Percentiles rank a stretch among this genome's conserved stretches.
These are phyloP conservation scores for Campoplex capitator DNA, from an alignment of 2,888 invertebrate genomes.

Conservation along the genomic window DNA sequence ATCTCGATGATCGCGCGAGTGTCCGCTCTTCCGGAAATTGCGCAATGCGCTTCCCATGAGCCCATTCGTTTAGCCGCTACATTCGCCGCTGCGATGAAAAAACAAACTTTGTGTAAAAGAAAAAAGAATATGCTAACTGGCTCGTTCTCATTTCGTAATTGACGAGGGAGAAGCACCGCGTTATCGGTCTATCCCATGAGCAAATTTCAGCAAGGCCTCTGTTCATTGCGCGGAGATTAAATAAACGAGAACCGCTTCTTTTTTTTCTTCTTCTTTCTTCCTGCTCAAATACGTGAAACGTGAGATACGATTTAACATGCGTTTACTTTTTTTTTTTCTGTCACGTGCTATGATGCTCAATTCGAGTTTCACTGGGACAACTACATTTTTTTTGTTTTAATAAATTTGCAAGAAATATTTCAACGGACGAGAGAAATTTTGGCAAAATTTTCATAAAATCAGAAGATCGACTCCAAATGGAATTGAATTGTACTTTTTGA, in stretches of 20 bases:
- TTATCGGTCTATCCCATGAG: conserved; percentile 71
- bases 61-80: conserved; percentile 3
- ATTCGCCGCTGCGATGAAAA: not conserved
- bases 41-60: conserved; percentile 70
- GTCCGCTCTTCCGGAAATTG: conserved; percentile 73
- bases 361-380: not conserved
- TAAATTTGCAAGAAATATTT: not conserved
- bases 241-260: not conserved
- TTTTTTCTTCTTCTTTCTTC: not conserved
- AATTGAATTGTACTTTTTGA: not conserved
- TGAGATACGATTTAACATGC: conserved; percentile 14
- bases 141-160: conserved; percentile 73
- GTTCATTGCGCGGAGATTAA: conserved; percentile 20
- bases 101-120: conserved; percentile 7
- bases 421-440: not conserved
- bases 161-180: conserved; percentile 75
- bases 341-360: not conserved
- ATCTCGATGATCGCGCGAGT: conserved; percentile 6
- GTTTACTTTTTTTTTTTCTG: not conserved
- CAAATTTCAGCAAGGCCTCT: conserved; percentile 36
- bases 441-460: not conserved
- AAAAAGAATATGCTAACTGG: not conserved
- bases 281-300: conserved; percentile 21
- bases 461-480: too few species aligned
- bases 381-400: not conserved